Base-by-base conservation (phyloP, 2,888 invertebrate species). In the Candidula unifasciata region DNA sequence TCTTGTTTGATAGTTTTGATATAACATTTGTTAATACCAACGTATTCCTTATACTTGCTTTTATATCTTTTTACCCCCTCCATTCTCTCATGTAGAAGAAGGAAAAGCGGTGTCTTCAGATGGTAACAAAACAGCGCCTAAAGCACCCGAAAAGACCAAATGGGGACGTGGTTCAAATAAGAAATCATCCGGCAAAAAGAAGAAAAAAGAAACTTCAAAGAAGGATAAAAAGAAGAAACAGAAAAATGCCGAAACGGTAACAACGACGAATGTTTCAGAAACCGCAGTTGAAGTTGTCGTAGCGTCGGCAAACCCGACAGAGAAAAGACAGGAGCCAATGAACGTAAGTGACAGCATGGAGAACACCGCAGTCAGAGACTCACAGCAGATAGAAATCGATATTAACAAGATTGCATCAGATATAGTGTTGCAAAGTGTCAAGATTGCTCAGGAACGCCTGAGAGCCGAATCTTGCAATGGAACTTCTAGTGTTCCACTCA, bases 181-280 rank as follows among this genome's bases (percentile, higher is more conserved):
- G 30, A 74, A 76, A 30, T 64, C 76, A 1, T 74, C 82, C 16
- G 27, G 60, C 21, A 82, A 82, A 24, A 82, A 82, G 54, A 82
- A 82, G 52, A 82, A 82, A 52, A 82, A 82, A 52, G 60, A 60
- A 18, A 33, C 24, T 52, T 18, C 74, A 2, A 82, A 82, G 44
- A 76, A 82, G n/a, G 66, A 82, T 2, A 82, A 82, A 44, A 78
- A 78, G 37, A 76, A 76, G 57, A 78, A 78, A 64, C 64, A 74
- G 33, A 73, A 60, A 27, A 16, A n/a, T 18, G 60, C n/a, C 27
- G 64, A 82, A 18, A 60, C 30, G 33, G 21, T 6, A 13, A n/a
- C 10, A n/a, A 10, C 33, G 8, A 33, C 37, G 0, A 8, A 3
- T 2, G 52, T 44, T 27, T 2, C 27, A 30, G 80, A 68, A n/a